Evolutionary conservation across 1,140 invertebrate genomes (phyloP).

Genomic region (Scylla paramamosain): DNA sequence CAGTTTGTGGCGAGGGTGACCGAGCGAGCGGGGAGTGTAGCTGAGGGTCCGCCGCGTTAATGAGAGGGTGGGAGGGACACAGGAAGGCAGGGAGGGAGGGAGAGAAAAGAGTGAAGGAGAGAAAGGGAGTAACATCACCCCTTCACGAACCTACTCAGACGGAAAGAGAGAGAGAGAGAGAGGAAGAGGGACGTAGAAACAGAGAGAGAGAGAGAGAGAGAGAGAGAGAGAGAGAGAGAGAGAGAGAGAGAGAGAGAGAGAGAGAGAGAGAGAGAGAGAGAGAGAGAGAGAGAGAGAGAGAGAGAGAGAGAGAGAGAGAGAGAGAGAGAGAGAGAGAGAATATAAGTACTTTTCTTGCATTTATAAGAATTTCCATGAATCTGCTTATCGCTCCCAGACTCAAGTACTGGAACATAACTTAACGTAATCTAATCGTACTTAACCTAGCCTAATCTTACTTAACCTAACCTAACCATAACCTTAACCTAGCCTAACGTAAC

Average conservation of each 20-base stretch:
- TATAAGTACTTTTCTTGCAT: too few relatives aligned
- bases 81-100: not conserved
- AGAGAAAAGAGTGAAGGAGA: not conserved
- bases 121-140: not conserved
- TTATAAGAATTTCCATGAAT: too few relatives aligned
- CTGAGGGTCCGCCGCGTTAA: not conserved
- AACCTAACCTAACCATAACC: not conserved
- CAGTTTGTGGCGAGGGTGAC: too few relatives aligned
- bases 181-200: not conserved
- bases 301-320: not conserved
- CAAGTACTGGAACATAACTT: not conserved
- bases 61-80: not conserved
- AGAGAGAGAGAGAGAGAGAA: not conserved
- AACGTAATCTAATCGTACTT: too few relatives aligned
- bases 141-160: not conserved
- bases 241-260: not conserved
- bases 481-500: too few relatives aligned
- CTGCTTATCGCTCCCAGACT: too few relatives aligned
- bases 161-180: not conserved
- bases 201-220: conserved; percentile 6
- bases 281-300: not conserved
- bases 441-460: too few relatives aligned
- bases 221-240: conserved; percentile 20
- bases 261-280: too few relatives aligned
- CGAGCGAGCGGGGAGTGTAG: too few relatives aligned